Evolutionary conservation across 2,797 vertebrate species (phyloP), one percentile per base, ranked within the genome.

Genomic region (Catamblyrhynchus diadema): DNA sequence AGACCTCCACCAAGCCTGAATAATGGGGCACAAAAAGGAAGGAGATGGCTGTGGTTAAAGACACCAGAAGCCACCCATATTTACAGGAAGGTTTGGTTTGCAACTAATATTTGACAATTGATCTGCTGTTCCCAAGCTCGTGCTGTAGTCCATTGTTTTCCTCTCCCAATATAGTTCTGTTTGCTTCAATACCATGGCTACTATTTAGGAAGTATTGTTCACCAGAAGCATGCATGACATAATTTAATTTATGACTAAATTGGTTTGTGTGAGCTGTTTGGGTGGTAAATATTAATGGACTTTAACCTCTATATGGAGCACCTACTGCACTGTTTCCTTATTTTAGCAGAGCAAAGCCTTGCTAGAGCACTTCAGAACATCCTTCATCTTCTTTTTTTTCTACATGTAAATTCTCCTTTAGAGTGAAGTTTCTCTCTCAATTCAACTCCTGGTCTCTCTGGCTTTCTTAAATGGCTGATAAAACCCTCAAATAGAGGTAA

Each of bases 121-220:
- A 85, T 91, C 62, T 69, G 81, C 64, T 47, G 73, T 91, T 92
- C 62, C 70, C 48, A 88, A 62, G 33, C 33, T 66, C 2, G 0
- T 73, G 33, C 37, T 89, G 50, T 18, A 73, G 72, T 60, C 90
- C 60, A 82, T 80, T 86, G 65, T 80, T 95, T 81, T 90, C 23
- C 72, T 89, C 33, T 85, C 75, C 67, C 75, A 83, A 8, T 78
- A 81, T 44, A 90, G 72, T 69, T 91, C 71, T 88, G 82, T 86
- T 86, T 82, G 72, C 50, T 95, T 87, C 77, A 91, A 70, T 86
- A 57, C 54, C 35, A 54, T 44, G 48, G 62, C 72, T 94, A 79
- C 70, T 81, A 44, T 61, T 86, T 79, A 67, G 57, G 82, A 94
- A 82, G 80, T 81, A 86, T 30, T 90, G 91, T 70, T 95, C 90